Percentiles rank a stretch among this genome's conserved stretches.
Evolutionary conservation across 2,797 vertebrate species (phyloP).

Genomic region (Odontamblyopus rebecca): DNA sequence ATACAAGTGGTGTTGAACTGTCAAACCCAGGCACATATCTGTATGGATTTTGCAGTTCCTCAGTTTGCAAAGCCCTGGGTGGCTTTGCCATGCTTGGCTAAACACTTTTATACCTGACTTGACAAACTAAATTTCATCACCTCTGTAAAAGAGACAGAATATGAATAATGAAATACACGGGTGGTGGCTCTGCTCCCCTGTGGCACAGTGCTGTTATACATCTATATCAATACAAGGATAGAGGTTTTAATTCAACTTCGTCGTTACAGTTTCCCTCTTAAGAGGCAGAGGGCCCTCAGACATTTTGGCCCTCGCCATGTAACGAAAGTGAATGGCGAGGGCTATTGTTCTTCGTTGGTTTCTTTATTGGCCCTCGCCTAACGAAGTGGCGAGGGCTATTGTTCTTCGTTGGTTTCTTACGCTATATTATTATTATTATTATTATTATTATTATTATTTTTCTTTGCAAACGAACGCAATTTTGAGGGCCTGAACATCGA

Average conservation of each 20-base stretch:
- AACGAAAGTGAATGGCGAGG: no score
- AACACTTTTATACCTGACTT: slow-evolving; percentile 19
- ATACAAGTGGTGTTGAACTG: neutral
- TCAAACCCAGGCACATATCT: neutral
- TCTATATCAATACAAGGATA: neutral
- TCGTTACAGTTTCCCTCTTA: neutral
- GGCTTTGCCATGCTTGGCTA: slow-evolving; percentile 1
- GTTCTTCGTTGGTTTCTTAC: no score
- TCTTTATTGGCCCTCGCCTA: no score
- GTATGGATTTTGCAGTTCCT: no score
- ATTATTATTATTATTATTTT: no score
- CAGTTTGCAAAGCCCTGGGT: neutral
- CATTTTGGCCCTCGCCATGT: no score
- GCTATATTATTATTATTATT: no score
- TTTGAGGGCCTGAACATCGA: no score
- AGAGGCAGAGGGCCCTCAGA: no score
- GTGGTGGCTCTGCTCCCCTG: neutral
- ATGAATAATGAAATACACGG: slow-evolving; percentile 35
- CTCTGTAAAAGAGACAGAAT: slow-evolving; percentile 9
- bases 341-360: no score
- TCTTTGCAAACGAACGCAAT: no score
- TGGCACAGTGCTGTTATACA: neutral
- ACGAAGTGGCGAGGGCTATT: no score
- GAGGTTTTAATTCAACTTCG: neutral
- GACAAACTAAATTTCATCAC: slow-evolving; percentile 12